Evolutionary conservation across 2,797 vertebrate species (phyloP), one percentile per base, ranked within the genome.

Genomic region (Lutjanus argentimaculatus): DNA sequence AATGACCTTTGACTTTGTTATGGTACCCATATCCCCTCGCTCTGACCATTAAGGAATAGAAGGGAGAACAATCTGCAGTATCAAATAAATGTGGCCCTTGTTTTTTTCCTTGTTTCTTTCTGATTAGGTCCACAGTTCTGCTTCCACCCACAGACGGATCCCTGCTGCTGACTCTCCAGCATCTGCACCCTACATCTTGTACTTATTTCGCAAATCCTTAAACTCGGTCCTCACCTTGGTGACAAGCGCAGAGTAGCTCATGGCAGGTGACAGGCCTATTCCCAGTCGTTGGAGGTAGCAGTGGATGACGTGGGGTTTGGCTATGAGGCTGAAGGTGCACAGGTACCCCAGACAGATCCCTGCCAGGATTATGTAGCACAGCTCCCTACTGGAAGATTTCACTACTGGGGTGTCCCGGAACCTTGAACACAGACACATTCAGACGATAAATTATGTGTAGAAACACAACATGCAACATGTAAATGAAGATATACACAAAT

Each of bases 231-330:
- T 84, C 80, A 93, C 94, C 93, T 99, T 99, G 21, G 98, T 99
- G 82, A 99, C 98, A 0, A 99, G 95, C 3, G 98, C 98, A 3
- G 98, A 99, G 87, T 99, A 99, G 91, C 98, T 99, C 98, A 99
- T 99, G 72, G 98, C 98, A 0, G 98, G 98, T 0, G 98, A 99
- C 64, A 99, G 96, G 58, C 98, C 98, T 0, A 99, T 98, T 82
- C 98, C 98, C 30, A 99, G 96, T 55, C 98, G 94, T 77, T 99
- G 98, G 84, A 99, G 97, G 89, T 99, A 99, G 85, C 98, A 99
- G 90, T 97, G 97, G 84, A 98, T 96, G 85, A 97, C 95, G 9
- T 97, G 97, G 58, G 98, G 98, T 86, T 98, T 99, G 62, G 98
- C 95, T 1, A 99, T 99, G 85, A 99, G 97, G 75, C 95, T 98